Conservation (phyloP, 2,888 invertebrate species). For the Caenorhabditis sinica region DNA sequence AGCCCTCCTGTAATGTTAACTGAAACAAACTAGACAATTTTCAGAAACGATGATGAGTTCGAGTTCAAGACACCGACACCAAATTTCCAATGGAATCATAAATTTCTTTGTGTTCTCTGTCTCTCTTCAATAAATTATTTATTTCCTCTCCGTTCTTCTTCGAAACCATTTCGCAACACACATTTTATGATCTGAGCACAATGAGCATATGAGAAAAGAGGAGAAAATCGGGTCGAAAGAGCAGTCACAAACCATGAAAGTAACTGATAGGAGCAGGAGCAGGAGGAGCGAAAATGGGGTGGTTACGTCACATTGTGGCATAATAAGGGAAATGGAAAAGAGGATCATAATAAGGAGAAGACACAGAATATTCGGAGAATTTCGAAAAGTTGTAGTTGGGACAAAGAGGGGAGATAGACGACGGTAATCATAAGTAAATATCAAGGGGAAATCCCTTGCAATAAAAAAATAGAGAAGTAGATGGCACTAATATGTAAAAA, state of each 20-base stretch:
- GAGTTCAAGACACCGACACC: not conserved
- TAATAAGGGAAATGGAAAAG: not conserved
- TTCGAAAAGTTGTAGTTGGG: too few relatives aligned
- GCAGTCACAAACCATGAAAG: conserved; percentile 52
- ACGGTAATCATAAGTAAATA: too few relatives aligned
- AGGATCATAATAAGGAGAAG: not conserved
- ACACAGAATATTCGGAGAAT: too few relatives aligned
- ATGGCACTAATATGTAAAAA: too few relatives aligned
- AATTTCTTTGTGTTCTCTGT: not conserved
- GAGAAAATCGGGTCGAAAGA: conserved; percentile 43
- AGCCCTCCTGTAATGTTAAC: not conserved
- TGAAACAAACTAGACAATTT: conserved; percentile 31
- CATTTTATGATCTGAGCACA: conserved; percentile 23
- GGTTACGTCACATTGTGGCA: conserved; percentile 1
- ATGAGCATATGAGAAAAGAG: conserved; percentile 18
- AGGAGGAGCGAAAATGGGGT: not conserved
- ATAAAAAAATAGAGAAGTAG: too few relatives aligned
- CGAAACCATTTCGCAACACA: conserved; percentile 38
- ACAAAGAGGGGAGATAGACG: too few relatives aligned
- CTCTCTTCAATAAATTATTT: conserved; percentile 18
- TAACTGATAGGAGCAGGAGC: not conserved
- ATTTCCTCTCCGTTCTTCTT: not conserved
- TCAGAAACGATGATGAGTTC: conserved; percentile 52
- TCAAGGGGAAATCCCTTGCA: too few relatives aligned
- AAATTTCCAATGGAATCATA: not conserved